phyloP scores from a whole-genome alignment of 2,113 vertebrate species.

The Centropus unirufus region DNA sequence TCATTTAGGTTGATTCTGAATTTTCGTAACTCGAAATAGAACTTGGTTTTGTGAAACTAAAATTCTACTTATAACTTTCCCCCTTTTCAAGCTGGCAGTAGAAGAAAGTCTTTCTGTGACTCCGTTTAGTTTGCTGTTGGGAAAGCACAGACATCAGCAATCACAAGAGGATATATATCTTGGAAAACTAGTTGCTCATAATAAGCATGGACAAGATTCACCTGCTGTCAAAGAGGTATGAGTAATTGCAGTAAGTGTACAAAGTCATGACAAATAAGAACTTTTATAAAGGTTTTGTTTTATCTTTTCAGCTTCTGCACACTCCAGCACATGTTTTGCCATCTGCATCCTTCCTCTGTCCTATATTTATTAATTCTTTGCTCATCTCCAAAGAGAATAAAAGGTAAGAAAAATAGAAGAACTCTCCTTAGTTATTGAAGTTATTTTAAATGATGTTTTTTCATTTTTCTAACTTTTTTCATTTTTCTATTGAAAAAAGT shows the following conservation, averaged over 20 bases:
- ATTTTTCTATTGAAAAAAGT: neutral
- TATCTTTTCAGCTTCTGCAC: conserved; percentile 84
- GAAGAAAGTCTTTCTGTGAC: conserved; percentile 89
- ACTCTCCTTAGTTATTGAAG: neutral
- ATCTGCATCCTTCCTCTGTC: conserved; percentile 88
- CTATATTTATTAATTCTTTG: conserved; percentile 88
- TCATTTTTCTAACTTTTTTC: neutral
- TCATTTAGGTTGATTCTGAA: neutral
- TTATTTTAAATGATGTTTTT: neutral
- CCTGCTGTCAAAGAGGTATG: conserved; percentile 86
- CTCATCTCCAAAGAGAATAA: conserved; percentile 78
- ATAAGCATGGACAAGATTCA: conserved; percentile 75
- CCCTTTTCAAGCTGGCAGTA: conserved; percentile 79
- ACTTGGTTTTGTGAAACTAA: neutral
- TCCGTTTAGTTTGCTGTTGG: conserved; percentile 89
- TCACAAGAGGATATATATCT: conserved; percentile 6
- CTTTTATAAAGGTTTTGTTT: neutral
- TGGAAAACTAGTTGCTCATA: conserved; percentile 31
- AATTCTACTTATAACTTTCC: neutral
- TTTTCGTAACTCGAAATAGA: neutral
- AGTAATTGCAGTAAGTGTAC: neutral
- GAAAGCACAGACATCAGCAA: conserved; percentile 80
- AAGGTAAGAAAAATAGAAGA: conserved; percentile 65
- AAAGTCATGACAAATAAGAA: neutral
- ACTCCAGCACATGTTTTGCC: conserved; percentile 94